These are phyloP conservation scores for Eristalis pertinax DNA, from an alignment of 2,888 invertebrate species.

Conservation along the genomic window DNA sequence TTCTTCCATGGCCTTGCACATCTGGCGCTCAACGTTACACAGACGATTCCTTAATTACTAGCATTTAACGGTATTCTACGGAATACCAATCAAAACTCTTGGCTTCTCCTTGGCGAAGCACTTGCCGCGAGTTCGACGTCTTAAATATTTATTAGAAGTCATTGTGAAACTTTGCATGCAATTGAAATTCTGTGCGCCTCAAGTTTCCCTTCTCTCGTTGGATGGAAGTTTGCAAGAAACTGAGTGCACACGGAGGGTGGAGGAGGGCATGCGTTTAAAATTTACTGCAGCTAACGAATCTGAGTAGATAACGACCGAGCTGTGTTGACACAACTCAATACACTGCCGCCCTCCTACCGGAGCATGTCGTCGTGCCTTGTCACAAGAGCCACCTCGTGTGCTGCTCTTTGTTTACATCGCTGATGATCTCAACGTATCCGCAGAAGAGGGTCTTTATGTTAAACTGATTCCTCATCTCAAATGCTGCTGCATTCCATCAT, in stretches of 20 bases:
- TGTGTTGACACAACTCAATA: not conserved
- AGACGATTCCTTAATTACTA: constrained; percentile 50
- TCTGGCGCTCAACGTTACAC: constrained; percentile 18
- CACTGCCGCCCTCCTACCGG: no score
- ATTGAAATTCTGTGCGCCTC: constrained; percentile 25
- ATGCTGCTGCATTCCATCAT: no score
- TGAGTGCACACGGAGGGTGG: not conserved
- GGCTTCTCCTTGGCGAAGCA: not conserved
- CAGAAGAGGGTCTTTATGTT: no score
- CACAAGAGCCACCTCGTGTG: no score
- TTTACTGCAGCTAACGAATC: not conserved
- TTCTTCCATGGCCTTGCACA: not conserved
- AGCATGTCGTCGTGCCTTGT: no score
- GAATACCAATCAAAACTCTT: constrained; percentile 54
- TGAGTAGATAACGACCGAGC: not conserved
- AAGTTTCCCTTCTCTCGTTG: not conserved
- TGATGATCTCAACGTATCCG: no score
- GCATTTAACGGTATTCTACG: not conserved
- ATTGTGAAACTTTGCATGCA: constrained; percentile 35
- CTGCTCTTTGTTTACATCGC: no score
- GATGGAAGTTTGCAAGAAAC: not conserved
- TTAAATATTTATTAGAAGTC: constrained; percentile 61
- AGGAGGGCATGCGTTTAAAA: not conserved
- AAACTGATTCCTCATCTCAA: no score
- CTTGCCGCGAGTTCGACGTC: constrained; percentile 10